Evolutionary conservation across 2,797 vertebrate genomes (phyloP).

Genomic region (Gymnopithys bicolor): DNA sequence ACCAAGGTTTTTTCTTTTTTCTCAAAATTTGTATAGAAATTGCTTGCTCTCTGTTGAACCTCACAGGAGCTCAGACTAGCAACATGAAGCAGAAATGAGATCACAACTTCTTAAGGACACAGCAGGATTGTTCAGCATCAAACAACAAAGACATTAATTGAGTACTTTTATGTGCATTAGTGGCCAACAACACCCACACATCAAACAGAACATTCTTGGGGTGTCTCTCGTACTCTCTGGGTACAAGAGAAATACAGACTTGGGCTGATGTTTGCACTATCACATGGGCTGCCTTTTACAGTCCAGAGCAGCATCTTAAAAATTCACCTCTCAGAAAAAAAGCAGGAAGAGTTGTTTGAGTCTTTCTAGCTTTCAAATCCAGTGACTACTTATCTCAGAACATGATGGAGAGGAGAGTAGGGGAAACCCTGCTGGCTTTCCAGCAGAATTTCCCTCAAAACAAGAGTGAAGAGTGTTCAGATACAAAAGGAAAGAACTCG

Average conservation of each 20-base stretch:
- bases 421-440: neutral
- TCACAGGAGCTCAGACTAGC: neutral
- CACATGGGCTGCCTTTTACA: rapidly evolving
- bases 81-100: neutral
- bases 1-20: neutral
- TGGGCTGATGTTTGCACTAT: neutral
- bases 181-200: neutral
- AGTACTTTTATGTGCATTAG: neutral
- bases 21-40: neutral
- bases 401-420: neutral
- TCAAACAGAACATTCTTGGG: neutral
- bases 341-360: neutral
- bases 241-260: neutral
- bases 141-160: neutral
- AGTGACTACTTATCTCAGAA: neutral
- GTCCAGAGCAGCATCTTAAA: neutral
- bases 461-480: neutral
- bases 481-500: neutral
- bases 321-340: neutral
- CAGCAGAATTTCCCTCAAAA: neutral
- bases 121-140: neutral
- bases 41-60: neutral
- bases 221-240: neutral
- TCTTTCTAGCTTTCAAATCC: neutral
- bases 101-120: neutral